A percentile compares a stretch with the other conserved stretches of the same genome.
Conservation (phyloP, 2,797 vertebrate species). For the Notolabrus celidotus region DNA sequence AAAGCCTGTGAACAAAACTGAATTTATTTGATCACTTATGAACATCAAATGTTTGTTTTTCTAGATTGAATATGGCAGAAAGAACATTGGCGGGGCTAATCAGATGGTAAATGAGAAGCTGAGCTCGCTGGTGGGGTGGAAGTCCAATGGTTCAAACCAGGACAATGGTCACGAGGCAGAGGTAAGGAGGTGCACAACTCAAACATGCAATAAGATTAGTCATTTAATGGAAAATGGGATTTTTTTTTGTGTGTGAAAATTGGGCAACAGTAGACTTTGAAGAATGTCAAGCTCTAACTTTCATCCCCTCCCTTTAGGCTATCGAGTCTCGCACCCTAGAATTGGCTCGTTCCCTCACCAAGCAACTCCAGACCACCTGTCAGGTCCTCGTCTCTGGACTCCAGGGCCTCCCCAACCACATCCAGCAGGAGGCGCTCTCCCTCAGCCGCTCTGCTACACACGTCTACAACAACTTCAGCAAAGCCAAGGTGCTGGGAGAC, state of each 20-base stretch:
- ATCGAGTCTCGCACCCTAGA: slow-evolving; percentile 91
- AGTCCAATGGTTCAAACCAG: slow-evolving; percentile 70
- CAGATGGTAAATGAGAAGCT: slow-evolving; percentile 88
- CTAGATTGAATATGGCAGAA: slow-evolving; percentile 91
- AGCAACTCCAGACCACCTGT: slow-evolving; percentile 94
- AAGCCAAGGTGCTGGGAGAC: slow-evolving; percentile 83
- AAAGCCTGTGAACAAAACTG: too few relatives aligned
- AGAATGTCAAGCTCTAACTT: too few relatives aligned
- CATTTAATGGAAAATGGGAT: too few relatives aligned
- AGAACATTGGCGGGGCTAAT: slow-evolving; percentile 89
- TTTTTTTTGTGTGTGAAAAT: too few relatives aligned
- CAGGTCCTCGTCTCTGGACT: slow-evolving; percentile 86
- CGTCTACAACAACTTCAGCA: slow-evolving; percentile 85
- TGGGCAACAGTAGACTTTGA: too few relatives aligned
- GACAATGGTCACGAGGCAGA: slow-evolving; percentile 75
- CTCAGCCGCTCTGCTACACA: slow-evolving; percentile 85
- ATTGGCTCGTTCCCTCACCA: slow-evolving; percentile 88
- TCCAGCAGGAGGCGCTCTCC: slow-evolving; percentile 89
- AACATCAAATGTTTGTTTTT: slow-evolving; percentile 18
- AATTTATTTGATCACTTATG: too few relatives aligned
- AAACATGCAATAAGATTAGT: background rate
- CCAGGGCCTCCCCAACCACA: slow-evolving; percentile 90
- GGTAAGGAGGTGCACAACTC: slow-evolving; percentile 54
- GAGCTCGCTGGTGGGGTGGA: slow-evolving; percentile 87
- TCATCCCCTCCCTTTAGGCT: slow-evolving; percentile 72